A percentile compares a stretch with the other conserved stretches of the same genome.
These are phyloP conservation scores for Notechis scutatus DNA, from an alignment of 2,113 vertebrate genomes.

Conservation along the genomic window DNA sequence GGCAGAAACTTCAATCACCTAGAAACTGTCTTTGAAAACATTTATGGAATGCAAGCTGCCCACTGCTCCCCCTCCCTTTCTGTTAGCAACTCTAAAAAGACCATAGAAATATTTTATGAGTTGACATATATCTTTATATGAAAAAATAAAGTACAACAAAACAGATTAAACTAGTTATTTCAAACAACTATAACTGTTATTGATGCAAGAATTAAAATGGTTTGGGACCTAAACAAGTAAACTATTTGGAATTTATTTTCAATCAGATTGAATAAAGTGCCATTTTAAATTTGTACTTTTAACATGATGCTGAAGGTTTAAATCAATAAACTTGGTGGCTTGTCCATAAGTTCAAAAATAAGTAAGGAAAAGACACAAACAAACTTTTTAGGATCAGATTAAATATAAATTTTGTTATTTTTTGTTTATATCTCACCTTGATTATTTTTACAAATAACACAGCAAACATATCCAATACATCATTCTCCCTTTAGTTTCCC, in stretches of 20 bases:
- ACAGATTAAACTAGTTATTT: neutral
- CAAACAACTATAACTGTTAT: neutral
- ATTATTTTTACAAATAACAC: too few species aligned
- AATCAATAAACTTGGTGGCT: neutral
- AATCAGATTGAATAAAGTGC: neutral
- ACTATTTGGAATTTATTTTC: neutral
- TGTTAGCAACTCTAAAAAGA: too few species aligned
- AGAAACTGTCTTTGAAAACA: too few species aligned
- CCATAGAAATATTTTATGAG: too few species aligned
- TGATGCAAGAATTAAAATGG: neutral
- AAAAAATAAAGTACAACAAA: neutral
- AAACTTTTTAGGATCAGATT: neutral
- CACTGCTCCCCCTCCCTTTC: too few species aligned
- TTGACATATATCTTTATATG: neutral
- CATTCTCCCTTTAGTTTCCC: too few species aligned
- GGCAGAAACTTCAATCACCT: too few species aligned
- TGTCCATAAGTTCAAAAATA: neutral
- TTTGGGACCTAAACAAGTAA: neutral
- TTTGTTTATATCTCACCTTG: too few species aligned
- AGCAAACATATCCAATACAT: too few species aligned
- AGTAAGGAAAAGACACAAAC: neutral
- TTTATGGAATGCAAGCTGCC: too few species aligned
- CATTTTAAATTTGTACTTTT: neutral
- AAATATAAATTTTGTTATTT: conserved; percentile 33
- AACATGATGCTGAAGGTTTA: neutral